phyloP scores from a whole-genome alignment of 2,797 vertebrate species.

The Mormyrus proboscirostris region DNA sequence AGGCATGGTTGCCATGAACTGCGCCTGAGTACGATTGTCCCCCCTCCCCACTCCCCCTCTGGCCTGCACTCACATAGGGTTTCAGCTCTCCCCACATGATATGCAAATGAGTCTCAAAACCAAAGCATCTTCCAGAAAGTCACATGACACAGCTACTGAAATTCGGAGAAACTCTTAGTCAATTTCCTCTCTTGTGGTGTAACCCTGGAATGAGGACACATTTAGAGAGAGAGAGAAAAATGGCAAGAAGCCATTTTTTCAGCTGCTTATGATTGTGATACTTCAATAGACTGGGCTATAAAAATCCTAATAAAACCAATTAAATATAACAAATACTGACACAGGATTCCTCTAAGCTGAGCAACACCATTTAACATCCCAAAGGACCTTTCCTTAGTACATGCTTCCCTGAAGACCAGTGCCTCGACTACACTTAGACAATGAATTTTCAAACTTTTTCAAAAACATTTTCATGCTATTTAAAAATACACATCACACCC shows the following conservation, averaged over 20 bases:
- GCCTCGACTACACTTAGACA: neutral
- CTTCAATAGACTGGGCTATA: neutral
- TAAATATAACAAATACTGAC: neutral
- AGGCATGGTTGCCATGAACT: no score
- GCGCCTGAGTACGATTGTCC: no score
- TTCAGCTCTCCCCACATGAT: constrained; percentile 28
- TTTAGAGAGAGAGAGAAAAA: constrained; percentile 25
- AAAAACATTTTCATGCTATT: neutral
- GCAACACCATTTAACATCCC: neutral
- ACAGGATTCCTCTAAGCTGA: neutral
- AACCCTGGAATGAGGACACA: constrained; percentile 31
- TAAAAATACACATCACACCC: neutral
- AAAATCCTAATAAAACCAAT: neutral
- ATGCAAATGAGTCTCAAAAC: constrained; percentile 54
- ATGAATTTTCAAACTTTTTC: neutral
- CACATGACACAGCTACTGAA: constrained; percentile 56
- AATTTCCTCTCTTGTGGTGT: constrained; percentile 47
- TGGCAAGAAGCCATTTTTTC: constrained; percentile 38
- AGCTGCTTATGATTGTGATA: constrained; percentile 23
- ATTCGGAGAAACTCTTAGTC: constrained; percentile 60
- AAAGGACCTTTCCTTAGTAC: neutral
- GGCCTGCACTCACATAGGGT: no score
- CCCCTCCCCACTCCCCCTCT: no score
- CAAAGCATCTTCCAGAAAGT: constrained; percentile 63
- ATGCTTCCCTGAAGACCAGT: neutral